Conservation (phyloP, 2,888 invertebrate species). For the Agriotes lineatus region DNA sequence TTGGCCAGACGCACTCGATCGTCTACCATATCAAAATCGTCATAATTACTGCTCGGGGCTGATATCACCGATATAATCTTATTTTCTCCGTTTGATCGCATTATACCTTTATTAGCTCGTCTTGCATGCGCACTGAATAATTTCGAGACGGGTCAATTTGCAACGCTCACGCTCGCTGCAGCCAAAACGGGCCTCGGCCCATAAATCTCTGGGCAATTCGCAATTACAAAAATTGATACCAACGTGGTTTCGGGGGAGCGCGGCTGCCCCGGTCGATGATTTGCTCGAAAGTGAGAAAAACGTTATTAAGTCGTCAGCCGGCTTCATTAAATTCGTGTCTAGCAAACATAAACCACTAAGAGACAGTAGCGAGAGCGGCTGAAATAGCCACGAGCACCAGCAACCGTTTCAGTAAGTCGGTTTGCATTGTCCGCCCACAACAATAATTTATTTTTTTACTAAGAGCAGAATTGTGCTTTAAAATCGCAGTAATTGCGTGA, state of each 20-base stretch:
- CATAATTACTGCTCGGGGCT: constrained; percentile 52
- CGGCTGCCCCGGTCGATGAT: too few relatives aligned
- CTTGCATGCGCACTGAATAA: constrained; percentile 35
- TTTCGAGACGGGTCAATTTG: constrained; percentile 36
- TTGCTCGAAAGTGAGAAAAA: too few relatives aligned
- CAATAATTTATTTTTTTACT: constrained; percentile 43
- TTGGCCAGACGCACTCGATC: constrained; percentile 42
- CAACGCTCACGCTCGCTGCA: constrained; percentile 29
- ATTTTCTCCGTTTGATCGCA: constrained; percentile 54
- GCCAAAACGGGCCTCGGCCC: too few relatives aligned
- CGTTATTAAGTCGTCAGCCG: background rate
- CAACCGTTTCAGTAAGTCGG: constrained; percentile 42
- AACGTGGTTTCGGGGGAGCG: too few relatives aligned
- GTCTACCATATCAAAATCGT: constrained; percentile 51
- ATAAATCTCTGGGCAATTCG: too few relatives aligned
- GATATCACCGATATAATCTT: constrained; percentile 56
- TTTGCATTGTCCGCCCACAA: constrained; percentile 44
- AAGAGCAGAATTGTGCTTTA: constrained; percentile 28
- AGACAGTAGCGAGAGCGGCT: constrained; percentile 32
- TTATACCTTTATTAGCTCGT: constrained; percentile 49
- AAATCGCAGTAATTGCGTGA: constrained; percentile 28
- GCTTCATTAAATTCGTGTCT: constrained; percentile 30
- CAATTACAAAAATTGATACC: too few relatives aligned
- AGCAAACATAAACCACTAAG: constrained; percentile 36
- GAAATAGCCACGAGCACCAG: constrained; percentile 33